phyloP scores from a whole-genome alignment of 2,113 vertebrate species.

The Peromyscus maniculatus region DNA sequence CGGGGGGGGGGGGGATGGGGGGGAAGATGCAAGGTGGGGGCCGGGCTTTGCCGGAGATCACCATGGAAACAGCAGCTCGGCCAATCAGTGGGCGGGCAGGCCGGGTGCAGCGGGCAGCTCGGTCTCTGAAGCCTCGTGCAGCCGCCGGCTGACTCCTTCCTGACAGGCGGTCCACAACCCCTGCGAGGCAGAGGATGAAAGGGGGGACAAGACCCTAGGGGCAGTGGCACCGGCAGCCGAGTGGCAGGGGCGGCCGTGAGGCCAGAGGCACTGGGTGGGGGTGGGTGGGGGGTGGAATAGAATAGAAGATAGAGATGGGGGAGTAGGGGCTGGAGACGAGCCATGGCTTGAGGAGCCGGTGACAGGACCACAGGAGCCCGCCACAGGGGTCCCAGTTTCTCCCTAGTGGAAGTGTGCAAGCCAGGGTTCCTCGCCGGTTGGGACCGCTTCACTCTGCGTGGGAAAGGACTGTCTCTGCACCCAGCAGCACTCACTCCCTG shows the following conservation, averaged over 20 bases:
- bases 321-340: not conserved
- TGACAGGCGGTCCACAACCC: conserved; percentile 66
- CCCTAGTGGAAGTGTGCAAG: not conserved
- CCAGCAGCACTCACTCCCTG: not conserved
- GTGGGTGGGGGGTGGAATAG: too few relatives aligned
- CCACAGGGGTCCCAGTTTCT: not conserved
- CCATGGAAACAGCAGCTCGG: conserved; percentile 81
- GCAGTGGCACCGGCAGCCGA: not conserved
- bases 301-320: not conserved
- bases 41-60: conserved; percentile 78
- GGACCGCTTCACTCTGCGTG: not conserved
- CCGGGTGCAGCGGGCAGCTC: conserved; percentile 72
- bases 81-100: conserved; percentile 77
- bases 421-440: not conserved
- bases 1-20: not conserved
- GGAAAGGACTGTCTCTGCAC: not conserved
- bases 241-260: not conserved
- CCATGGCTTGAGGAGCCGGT: not conserved
- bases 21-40: not conserved
- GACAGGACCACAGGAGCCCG: not conserved
- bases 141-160: conserved; percentile 77
- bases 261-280: not conserved
- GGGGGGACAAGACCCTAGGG: not conserved
- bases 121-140: conserved; percentile 77
- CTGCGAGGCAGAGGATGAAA: conserved; percentile 37